Evolutionary conservation across 2,888 invertebrate genomes (phyloP).

Genomic region (Acanthosoma haemorrhoidale): DNA sequence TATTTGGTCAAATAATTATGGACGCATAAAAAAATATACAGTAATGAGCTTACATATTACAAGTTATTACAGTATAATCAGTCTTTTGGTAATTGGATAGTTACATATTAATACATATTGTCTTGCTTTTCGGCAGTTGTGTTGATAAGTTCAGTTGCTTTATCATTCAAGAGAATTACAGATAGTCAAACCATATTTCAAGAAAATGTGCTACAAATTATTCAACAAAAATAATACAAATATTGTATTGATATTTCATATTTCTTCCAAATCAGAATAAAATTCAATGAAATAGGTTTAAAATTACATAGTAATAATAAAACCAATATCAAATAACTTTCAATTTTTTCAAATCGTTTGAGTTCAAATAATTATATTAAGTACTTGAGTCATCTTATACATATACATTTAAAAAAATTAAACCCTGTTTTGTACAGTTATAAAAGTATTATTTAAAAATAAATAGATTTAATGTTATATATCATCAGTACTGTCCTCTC

Average conservation of each 20-base stretch:
- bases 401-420: slow-evolving; percentile 4
- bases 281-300: no score
- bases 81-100: slow-evolving; percentile 13
- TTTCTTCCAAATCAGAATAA: no score
- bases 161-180: no score
- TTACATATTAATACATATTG: slow-evolving; percentile 11
- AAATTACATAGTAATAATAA: no score
- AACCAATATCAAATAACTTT: no score
- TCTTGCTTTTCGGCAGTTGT: not conserved
- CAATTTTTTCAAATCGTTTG: no score
- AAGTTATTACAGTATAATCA: slow-evolving; percentile 24
- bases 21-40: slow-evolving; percentile 29
- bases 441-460: slow-evolving; percentile 3
- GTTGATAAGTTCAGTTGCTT: not conserved
- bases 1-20: slow-evolving; percentile 23
- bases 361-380: no score
- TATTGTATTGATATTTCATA: no score
- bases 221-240: no score
- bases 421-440: slow-evolving; percentile 7
- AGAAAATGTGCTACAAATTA: no score
- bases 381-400: no score
- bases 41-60: slow-evolving; percentile 22
- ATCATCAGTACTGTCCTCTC: slow-evolving; percentile 4
- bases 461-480: not conserved
- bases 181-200: no score